Percentiles rank a stretch among this genome's conserved stretches.
Evolutionary conservation across 2,113 vertebrate species (phyloP).

Genomic region (Ovis canadensis): DNA sequence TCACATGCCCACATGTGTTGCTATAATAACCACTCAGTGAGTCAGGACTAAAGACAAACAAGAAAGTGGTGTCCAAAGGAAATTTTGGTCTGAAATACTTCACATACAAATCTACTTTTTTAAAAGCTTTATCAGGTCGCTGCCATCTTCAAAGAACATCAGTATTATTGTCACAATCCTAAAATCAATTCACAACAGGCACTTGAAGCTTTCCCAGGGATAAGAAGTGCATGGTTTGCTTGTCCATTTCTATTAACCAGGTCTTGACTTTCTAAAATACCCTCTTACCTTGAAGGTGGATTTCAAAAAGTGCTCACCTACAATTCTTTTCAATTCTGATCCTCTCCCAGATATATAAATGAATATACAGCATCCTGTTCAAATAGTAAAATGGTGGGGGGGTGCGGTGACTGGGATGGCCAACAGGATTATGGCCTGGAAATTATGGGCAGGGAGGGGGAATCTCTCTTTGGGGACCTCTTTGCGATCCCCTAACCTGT

Average conservation of each 20-base stretch:
- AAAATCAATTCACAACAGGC: neutral
- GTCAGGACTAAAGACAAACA: neutral
- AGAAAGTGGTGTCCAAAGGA: neutral
- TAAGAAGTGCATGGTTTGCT: neutral
- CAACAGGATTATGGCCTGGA: neutral
- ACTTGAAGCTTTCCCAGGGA: neutral
- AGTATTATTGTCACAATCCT: neutral
- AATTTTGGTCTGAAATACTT: neutral
- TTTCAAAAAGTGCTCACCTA: neutral
- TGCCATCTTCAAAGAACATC: neutral
- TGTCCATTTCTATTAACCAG: neutral
- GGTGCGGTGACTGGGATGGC: neutral
- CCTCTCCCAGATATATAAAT: neutral
- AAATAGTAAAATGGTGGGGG: neutral
- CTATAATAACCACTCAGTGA: neutral
- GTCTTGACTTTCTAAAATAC: conserved; percentile 33
- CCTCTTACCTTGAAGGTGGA: neutral
- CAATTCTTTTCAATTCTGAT: neutral
- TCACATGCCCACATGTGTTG: neutral
- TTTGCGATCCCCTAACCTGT: neutral
- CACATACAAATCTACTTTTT: neutral
- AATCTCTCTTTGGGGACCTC: neutral
- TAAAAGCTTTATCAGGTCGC: neutral
- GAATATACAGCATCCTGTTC: neutral
- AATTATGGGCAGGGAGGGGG: neutral